These are phyloP conservation scores for Parus major DNA, from an alignment of 2,113 vertebrate species.

Conservation along the genomic window DNA sequence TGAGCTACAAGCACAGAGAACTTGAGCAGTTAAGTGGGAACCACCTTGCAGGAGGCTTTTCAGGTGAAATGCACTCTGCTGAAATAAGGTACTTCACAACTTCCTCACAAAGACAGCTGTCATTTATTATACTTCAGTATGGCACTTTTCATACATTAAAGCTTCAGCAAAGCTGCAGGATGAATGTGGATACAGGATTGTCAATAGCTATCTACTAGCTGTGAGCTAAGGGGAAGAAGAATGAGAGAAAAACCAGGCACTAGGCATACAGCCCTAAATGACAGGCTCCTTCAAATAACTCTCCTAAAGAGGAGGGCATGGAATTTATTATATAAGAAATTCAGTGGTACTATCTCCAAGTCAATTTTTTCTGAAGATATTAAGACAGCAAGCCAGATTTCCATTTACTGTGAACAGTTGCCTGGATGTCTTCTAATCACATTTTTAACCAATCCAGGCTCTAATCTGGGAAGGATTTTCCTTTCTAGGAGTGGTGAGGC, in stretches of 20 bases:
- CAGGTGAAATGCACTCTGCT: not conserved
- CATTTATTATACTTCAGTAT: not conserved
- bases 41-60: not conserved
- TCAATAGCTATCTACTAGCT: not conserved
- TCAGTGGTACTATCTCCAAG: not conserved
- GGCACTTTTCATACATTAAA: not conserved
- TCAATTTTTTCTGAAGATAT: not conserved
- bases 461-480: not conserved
- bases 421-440: not conserved
- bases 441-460: not conserved
- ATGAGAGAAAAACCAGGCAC: not conserved
- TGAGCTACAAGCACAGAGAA: not conserved
- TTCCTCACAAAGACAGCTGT: not conserved
- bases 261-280: not conserved
- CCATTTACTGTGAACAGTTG: not conserved
- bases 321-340: not conserved
- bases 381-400: not conserved
- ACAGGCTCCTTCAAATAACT: not conserved
- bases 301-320: not conserved
- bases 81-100: not conserved
- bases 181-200: not conserved
- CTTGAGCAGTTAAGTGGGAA: not conserved
- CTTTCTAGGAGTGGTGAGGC: not conserved
- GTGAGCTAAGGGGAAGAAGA: not conserved
- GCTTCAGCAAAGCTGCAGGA: not conserved